Conservation (phyloP, 2,113 vertebrate species). For the Chaetura pelagica region DNA sequence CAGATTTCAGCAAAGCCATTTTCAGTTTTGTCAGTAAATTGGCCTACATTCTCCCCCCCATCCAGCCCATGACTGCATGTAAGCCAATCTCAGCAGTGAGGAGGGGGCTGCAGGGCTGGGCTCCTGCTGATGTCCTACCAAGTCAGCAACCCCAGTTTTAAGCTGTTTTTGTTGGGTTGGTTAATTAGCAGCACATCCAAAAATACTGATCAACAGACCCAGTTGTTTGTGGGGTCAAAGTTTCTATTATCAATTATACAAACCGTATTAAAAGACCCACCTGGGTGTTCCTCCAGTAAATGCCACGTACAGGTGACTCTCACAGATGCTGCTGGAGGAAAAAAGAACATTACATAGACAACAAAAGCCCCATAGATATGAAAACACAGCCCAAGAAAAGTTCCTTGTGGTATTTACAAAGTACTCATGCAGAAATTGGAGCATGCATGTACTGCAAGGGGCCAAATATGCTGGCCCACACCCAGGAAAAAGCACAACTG, state of each 20-base stretch:
- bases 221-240: neutral
- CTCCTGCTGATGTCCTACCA: fast-evolving
- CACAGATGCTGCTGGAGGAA: neutral
- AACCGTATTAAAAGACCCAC: fast-evolving
- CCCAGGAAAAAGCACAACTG: neutral
- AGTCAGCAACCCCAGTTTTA: fast-evolving
- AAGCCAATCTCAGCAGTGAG: fast-evolving
- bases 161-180: neutral
- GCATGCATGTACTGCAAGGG: fast-evolving
- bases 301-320: neutral
- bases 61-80: fast-evolving
- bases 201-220: neutral
- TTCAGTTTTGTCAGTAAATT: neutral
- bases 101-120: neutral
- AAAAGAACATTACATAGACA: neutral
- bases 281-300: neutral
- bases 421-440: neutral
- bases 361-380: fast-evolving
- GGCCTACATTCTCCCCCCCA: neutral
- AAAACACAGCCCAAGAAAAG: neutral
- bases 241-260: neutral
- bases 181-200: neutral
- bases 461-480: fast-evolving
- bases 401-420: neutral
- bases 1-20: constrained; percentile 2